A percentile compares a stretch with the other conserved stretches of the same genome.
Conservation (phyloP, 2,113 vertebrate species). For the Erythrolamprus reginae region DNA sequence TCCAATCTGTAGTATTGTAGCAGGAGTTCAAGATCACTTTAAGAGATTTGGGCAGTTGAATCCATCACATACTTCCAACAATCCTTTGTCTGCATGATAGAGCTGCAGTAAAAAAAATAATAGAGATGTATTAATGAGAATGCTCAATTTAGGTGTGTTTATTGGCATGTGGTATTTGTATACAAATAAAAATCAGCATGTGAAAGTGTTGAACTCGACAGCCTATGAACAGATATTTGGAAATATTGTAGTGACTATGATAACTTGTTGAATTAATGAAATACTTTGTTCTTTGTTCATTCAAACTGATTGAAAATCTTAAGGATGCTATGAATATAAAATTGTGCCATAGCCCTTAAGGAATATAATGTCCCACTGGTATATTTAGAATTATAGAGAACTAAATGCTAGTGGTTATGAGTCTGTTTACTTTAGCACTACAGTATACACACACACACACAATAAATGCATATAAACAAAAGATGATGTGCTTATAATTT, state of each 20-base stretch:
- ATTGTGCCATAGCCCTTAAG: not conserved
- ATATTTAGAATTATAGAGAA: not conserved
- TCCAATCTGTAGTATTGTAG: not conserved
- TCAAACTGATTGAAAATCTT: not conserved
- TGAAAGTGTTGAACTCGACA: not conserved
- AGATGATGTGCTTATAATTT: not conserved
- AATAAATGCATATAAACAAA: not conserved
- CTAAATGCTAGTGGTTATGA: not conserved
- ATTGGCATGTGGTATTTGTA: not conserved
- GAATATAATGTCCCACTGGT: not conserved
- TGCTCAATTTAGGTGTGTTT: not conserved
- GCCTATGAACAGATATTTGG: not conserved
- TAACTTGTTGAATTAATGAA: not conserved
- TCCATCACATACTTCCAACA: not conserved
- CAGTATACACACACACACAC: not conserved
- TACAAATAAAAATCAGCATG: not conserved
- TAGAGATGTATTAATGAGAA: not conserved
- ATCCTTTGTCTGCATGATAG: conserved; percentile 9
- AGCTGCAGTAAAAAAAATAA: not conserved
- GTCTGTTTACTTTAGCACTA: not conserved
- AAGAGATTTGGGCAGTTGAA: not conserved
- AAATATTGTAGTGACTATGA: not conserved
- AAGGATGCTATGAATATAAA: not conserved
- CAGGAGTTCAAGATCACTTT: not conserved
- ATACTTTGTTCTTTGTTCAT: conserved; percentile 10